Base-by-base conservation (phyloP, 2,113 vertebrate genomes). In the Poeciliopsis occidentalis region DNA sequence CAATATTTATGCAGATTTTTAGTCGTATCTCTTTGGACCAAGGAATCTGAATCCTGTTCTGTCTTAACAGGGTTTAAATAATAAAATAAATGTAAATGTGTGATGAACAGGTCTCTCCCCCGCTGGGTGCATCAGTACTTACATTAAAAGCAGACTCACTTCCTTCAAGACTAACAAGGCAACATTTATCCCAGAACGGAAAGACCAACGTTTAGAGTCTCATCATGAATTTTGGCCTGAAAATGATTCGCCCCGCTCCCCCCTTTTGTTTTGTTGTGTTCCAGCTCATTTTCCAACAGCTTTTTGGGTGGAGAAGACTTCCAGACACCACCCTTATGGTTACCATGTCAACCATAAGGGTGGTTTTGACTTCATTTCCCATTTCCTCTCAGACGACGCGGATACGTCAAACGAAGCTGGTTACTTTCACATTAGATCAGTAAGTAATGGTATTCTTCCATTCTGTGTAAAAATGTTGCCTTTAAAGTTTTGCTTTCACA, bases 121-220 rank as follows among this genome's bases (percentile, higher is more conserved):
- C 77, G 85, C 68, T 71, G 68, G 32, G 31, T 67, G 84, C 75
- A 29, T 86, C 69, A 78, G 76, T 93, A 94, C 94, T 94, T 93
- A 94, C 94, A 93, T 85, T 75, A 88, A 79, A 84, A 87, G 88
- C 81, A 82, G 89, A 82, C 78, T 85, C 86, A 85, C 64, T 79
- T 89, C 90, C 93, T 80, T 87, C 81, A 90, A 60, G 92, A 86
- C 93, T 92, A 87, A 88, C 76, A 66, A 92, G 84, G 86, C 87
- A 88, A 75, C 92, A 87, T 79, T 78, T 51, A 22, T 4, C 44
- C 44, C 79, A 89, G 82, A 91, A 65, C 51, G 69, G 71, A 84
- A 27, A 29, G 39, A 30, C 64, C 64, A 67, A 4, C 15, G 24
- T 57, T 82, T 26, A 30, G 31, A 62, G 34, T 32, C 30, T 30